Conservation (phyloP, 2,888 invertebrate genomes). For the Rhopalosiphum nymphaeae region DNA sequence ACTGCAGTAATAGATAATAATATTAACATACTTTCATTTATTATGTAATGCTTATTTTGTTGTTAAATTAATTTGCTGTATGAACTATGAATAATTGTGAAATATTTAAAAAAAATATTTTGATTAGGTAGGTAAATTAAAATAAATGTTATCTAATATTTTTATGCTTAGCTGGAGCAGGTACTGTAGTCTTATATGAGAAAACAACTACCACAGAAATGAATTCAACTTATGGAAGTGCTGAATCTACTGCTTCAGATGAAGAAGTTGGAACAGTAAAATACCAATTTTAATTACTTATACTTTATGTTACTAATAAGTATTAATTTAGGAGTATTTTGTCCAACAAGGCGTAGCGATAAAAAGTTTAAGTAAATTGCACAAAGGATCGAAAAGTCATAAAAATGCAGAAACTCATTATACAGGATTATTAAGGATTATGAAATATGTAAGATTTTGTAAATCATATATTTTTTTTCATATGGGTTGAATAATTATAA, state of each 20-base stretch:
- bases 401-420: slow-evolving; percentile 70
- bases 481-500: not conserved
- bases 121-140: not conserved
- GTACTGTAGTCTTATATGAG: slow-evolving; percentile 58
- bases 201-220: slow-evolving; percentile 49
- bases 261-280: slow-evolving; percentile 60
- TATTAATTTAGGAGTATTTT: slow-evolving; percentile 76
- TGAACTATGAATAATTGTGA: not conserved
- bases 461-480: not conserved
- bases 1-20: not conserved
- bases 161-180: slow-evolving; percentile 17
- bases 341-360: slow-evolving; percentile 85
- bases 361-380: slow-evolving; percentile 73
- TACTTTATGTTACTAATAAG: not conserved
- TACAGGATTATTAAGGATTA: slow-evolving; percentile 78
- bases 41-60: not conserved
- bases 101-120: not conserved
- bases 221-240: slow-evolving; percentile 46
- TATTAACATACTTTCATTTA: slow-evolving; percentile 10
- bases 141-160: not conserved
- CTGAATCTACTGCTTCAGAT: slow-evolving; percentile 44
- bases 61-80: not conserved
- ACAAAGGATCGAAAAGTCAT: slow-evolving; percentile 73
- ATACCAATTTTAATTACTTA: not conserved
- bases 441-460: slow-evolving; percentile 73